These are phyloP conservation scores for Drosophila eugracilis DNA, from an alignment of 1,140 invertebrate genomes.

Conservation along the genomic window DNA sequence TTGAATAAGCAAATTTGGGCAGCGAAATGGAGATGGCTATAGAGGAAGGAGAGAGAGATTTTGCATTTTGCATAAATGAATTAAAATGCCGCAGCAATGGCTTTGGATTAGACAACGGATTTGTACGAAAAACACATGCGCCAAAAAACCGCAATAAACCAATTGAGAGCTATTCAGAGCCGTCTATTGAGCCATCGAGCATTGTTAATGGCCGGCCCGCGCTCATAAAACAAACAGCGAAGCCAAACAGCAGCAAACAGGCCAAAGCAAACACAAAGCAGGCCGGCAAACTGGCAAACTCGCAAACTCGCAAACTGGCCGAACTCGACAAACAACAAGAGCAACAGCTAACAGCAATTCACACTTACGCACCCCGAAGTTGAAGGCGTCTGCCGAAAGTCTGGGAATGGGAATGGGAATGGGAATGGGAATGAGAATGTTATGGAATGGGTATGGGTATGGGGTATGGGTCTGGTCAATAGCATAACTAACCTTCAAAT, in stretches of 20 bases:
- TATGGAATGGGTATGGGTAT: slow-evolving; percentile 2
- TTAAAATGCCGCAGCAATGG: slow-evolving; percentile 50
- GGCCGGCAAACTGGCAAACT: slow-evolving; percentile 47
- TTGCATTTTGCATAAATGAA: slow-evolving; percentile 66
- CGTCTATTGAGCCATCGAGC: slow-evolving; percentile 55
- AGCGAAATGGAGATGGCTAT: slow-evolving; percentile 32
- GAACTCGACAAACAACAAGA: slow-evolving; percentile 52
- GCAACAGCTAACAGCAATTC: slow-evolving; percentile 76
- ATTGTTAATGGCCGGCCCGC: slow-evolving; percentile 71
- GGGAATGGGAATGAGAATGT: neutral
- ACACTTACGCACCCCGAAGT: slow-evolving; percentile 76
- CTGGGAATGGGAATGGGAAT: slow-evolving; percentile 22
- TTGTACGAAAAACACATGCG: slow-evolving; percentile 56
- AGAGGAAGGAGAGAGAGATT: slow-evolving; percentile 17
- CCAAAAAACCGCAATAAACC: slow-evolving; percentile 46
- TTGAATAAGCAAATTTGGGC: slow-evolving; percentile 68
- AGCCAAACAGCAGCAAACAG: slow-evolving; percentile 66
- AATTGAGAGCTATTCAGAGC: slow-evolving; percentile 48
- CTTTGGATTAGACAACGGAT: slow-evolving; percentile 48
- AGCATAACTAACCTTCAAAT: slow-evolving; percentile 79
- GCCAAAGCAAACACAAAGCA: slow-evolving; percentile 45
- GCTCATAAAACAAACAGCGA: slow-evolving; percentile 52
- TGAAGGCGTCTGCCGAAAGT: slow-evolving; percentile 55
- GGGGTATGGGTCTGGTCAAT: slow-evolving; percentile 60
- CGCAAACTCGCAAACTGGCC: slow-evolving; percentile 47